Evolutionary conservation across 2,888 invertebrate species (phyloP).

Genomic region (Ormia ochracea): DNA sequence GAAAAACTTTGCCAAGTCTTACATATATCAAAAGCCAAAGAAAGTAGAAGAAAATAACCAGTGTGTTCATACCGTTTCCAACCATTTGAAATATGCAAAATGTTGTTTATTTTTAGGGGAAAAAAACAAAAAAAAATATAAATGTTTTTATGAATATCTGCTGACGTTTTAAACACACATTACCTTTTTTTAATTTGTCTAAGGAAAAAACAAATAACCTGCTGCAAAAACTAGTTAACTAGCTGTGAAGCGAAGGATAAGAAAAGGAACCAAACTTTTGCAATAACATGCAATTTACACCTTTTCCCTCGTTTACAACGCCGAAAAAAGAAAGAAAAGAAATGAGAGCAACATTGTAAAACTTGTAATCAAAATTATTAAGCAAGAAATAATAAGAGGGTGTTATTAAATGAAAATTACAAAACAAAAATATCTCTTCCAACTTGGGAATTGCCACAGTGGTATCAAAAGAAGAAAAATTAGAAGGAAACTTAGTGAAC

Average conservation of each 20-base stretch:
- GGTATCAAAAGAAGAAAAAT: neutral
- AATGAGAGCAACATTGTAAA: neutral
- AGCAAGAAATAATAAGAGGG: constrained; percentile 33
- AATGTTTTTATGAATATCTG: constrained; percentile 46
- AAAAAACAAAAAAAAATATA: constrained; percentile 30
- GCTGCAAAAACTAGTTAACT: constrained; percentile 19
- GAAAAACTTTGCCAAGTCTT: constrained; percentile 47
- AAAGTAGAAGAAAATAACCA: neutral
- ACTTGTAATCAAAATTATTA: constrained; percentile 41
- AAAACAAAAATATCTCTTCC: constrained; percentile 19
- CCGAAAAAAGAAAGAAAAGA: neutral
- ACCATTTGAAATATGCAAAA: constrained; percentile 37
- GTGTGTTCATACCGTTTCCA: constrained; percentile 21
- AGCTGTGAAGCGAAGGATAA: neutral
- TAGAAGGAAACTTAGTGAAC: neutral
- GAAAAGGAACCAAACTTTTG: constrained; percentile 39
- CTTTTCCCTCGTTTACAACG: neutral
- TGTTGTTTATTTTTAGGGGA: constrained; percentile 25
- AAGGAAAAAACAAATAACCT: constrained; percentile 1
- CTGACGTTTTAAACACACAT: constrained; percentile 52
- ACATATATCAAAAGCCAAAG: neutral
- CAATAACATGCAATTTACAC: constrained; percentile 61
- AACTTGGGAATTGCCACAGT: constrained; percentile 31
- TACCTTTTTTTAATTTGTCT: constrained; percentile 1
- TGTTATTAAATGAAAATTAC: constrained; percentile 48